Base-by-base conservation (phyloP, 2,797 vertebrate genomes). In the Syndactyla subalaris region DNA sequence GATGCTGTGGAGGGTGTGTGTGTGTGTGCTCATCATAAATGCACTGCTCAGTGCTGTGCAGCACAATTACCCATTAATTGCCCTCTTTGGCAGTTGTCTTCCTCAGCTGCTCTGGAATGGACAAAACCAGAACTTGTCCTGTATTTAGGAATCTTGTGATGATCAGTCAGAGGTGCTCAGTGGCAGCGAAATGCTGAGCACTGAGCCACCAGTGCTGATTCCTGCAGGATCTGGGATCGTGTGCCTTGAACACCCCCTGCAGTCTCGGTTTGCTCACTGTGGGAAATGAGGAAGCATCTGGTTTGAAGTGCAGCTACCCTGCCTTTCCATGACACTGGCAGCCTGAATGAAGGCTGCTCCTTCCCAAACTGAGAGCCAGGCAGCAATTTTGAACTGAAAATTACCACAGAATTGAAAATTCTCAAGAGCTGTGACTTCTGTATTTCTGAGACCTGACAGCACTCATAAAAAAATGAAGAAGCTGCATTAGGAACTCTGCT, bases 31-130 rank as follows among this genome's bases (percentile, higher is more conserved):
- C 43, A 45, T 46, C 67, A 20, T 2, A 45, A 72, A 24, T 1
- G 14, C 23, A 0, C 26, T 46, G 72, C 67, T 45, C 1, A 0
- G 38, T 8, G 59, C 46, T 22, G 30, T 20, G 74, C 7, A 3
- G 1, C 48, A 86, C 22, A 54, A 17, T 22, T 2, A 2, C 2
- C 54, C 16, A 0, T 12, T 54, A 3, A 0, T 27, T 55, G 18
- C 38, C 70, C 54, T 46, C 24, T 27, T 26, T 24, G 79, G 22
- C 38, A 24, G 39, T 10, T 68, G 26, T 20, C 54, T 59, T 62
- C 51, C 52, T 70, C 55, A 38, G 34, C 51, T 30, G 45, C 63
- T 39, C 29, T 29, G 15, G 52, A 66, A 39, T 19, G 38, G 74
- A 8, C 36, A n/a, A 18, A 88, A 36, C 19, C 13, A 29, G 80